A percentile compares a stretch with the other conserved stretches of the same genome.
Conservation (phyloP, 2,797 vertebrate species). For the Myiotriccus ornatus region DNA sequence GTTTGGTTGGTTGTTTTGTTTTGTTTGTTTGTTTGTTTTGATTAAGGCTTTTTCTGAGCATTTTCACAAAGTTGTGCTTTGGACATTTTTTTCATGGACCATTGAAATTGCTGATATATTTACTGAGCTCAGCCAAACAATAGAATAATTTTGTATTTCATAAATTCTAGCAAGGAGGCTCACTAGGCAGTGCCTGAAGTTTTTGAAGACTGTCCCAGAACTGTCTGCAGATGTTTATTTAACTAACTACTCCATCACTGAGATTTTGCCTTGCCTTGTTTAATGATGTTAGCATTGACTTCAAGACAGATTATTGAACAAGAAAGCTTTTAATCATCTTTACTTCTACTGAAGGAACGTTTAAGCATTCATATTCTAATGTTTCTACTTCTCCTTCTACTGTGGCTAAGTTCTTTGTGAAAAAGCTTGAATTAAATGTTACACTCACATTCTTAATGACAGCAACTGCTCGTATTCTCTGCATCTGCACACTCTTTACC, state of each 20-base stretch:
- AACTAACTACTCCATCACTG: background rate
- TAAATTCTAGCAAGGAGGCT: background rate
- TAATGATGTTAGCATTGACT: background rate
- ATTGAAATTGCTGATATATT: background rate
- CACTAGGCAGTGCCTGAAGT: background rate
- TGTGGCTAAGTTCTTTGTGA: background rate
- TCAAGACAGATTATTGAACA: background rate
- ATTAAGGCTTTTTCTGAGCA: background rate
- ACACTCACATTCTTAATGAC: background rate
- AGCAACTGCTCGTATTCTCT: background rate
- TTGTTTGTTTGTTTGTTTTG: background rate
- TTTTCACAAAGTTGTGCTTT: background rate
- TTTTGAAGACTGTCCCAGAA: background rate
- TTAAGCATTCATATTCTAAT: background rate
- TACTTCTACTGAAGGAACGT: background rate
- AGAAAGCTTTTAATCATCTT: background rate
- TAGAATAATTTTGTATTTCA: background rate
- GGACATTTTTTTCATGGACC: background rate
- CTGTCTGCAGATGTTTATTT: background rate
- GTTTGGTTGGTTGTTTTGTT: too few relatives aligned
- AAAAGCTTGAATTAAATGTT: background rate
- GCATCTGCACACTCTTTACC: background rate
- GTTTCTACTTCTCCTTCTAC: background rate
- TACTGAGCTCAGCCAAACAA: background rate
- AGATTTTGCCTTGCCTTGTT: background rate